Percentiles rank a stretch among this genome's conserved stretches.
Evolutionary conservation across 2,888 invertebrate genomes (phyloP).

Genomic region (Galerucella nymphaeae): DNA sequence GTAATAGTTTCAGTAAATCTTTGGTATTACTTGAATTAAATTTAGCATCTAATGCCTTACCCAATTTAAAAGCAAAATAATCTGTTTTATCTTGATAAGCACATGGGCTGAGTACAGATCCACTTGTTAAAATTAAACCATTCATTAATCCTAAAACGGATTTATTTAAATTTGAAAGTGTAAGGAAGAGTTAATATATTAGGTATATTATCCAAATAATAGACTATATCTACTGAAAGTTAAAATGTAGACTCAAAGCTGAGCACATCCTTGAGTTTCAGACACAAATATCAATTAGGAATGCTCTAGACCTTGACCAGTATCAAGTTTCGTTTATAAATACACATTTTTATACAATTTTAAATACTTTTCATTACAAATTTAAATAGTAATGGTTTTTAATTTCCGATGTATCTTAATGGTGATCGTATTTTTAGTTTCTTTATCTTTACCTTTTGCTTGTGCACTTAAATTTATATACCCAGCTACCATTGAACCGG

Average conservation of each 20-base stretch:
- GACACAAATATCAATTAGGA: too few species aligned
- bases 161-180: neutral
- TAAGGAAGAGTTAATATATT: neutral
- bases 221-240: too few species aligned
- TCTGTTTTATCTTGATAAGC: constrained; percentile 25
- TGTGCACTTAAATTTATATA: constrained; percentile 6
- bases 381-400: too few species aligned
- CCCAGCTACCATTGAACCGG: constrained; percentile 21
- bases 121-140: constrained; percentile 31
- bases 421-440: neutral
- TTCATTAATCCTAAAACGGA: constrained; percentile 22
- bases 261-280: too few species aligned
- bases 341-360: too few species aligned
- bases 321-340: too few species aligned
- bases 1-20: constrained; percentile 27
- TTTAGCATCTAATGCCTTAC: constrained; percentile 19
- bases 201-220: too few species aligned
- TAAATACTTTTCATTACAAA: too few species aligned
- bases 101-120: constrained; percentile 23
- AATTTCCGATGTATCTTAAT: too few species aligned
- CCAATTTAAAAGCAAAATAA: constrained; percentile 33
- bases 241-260: too few species aligned
- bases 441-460: constrained; percentile 18
- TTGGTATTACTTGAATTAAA: constrained; percentile 25
- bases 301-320: too few species aligned